Conservation (phyloP, 2,888 invertebrate species). For the Dysmachus trigonus region DNA sequence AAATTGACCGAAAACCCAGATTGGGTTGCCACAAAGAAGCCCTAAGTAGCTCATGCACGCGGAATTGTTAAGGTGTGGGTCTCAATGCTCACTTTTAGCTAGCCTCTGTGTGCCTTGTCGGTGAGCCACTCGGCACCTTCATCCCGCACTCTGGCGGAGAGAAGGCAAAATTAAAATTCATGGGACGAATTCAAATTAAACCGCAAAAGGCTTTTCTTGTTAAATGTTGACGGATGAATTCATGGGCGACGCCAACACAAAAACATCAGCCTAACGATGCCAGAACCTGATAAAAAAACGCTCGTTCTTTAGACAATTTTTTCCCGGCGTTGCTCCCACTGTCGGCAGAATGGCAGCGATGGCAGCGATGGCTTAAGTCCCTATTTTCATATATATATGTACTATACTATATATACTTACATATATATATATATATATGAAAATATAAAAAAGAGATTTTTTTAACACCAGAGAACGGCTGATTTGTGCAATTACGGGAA, state of each 20-base stretch:
- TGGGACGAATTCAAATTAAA: not conserved
- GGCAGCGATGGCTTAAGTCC: not conserved
- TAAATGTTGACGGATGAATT: not conserved
- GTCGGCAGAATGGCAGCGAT: not conserved
- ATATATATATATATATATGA: not conserved
- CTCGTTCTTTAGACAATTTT: not conserved
- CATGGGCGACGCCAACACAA: not conserved
- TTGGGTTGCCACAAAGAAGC: not conserved
- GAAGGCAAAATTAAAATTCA: not conserved
- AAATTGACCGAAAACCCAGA: not conserved
- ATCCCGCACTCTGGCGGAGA: not conserved
- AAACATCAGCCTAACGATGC: not conserved
- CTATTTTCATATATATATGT: not conserved
- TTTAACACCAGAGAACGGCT: not conserved
- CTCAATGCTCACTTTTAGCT: not conserved
- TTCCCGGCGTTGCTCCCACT: not conserved
- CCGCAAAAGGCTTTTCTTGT: not conserved
- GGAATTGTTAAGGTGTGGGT: not conserved
- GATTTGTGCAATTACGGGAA: not conserved
- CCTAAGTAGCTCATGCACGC: not conserved
- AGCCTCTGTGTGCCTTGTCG: not conserved
- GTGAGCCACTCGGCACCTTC: not conserved
- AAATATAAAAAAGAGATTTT: not conserved
- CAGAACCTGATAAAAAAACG: not conserved
- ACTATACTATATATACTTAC: no score